Percentiles rank a stretch among this genome's conserved stretches.
Conservation (phyloP, 2,888 invertebrate genomes). For the Dolichopus griseipennis region DNA sequence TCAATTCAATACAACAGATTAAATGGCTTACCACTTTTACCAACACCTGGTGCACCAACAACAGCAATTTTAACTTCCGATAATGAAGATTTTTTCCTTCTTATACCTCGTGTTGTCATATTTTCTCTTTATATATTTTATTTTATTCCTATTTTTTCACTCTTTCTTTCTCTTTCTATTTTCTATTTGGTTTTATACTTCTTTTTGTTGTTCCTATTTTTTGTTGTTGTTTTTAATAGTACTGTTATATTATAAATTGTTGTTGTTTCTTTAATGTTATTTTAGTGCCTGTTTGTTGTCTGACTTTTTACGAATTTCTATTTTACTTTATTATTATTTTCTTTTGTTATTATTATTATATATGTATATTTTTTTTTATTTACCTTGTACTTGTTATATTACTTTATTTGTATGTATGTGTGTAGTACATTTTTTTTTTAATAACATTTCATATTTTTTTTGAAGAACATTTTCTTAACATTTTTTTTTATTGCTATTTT, state of each 20-base stretch:
- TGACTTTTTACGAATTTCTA: background rate
- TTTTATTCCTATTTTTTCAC: background rate
- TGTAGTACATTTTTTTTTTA: too few relatives aligned
- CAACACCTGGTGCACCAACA: slow-evolving; percentile 80
- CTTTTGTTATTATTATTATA: too few relatives aligned
- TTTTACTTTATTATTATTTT: background rate
- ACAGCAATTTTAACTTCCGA: slow-evolving; percentile 87
- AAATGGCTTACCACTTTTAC: slow-evolving; percentile 74
- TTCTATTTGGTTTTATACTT: background rate
- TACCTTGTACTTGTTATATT: too few relatives aligned
- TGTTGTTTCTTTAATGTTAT: too few relatives aligned
- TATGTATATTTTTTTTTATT: background rate
- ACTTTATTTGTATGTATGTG: too few relatives aligned
- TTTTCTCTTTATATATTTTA: background rate
- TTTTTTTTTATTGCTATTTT: too few relatives aligned
- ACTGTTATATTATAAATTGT: too few relatives aligned
- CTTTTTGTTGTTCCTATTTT: background rate
- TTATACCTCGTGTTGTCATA: slow-evolving; percentile 72
- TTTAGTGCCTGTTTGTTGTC: background rate
- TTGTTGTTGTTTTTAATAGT: background rate
- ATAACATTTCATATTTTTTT: too few relatives aligned
- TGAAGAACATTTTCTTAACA: too few relatives aligned
- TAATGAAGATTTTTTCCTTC: slow-evolving; percentile 81
- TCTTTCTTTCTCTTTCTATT: background rate
- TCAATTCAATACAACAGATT: background rate